These are phyloP conservation scores for Epinephelus lanceolatus DNA, from an alignment of 2,113 vertebrate species.

Conservation along the genomic window DNA sequence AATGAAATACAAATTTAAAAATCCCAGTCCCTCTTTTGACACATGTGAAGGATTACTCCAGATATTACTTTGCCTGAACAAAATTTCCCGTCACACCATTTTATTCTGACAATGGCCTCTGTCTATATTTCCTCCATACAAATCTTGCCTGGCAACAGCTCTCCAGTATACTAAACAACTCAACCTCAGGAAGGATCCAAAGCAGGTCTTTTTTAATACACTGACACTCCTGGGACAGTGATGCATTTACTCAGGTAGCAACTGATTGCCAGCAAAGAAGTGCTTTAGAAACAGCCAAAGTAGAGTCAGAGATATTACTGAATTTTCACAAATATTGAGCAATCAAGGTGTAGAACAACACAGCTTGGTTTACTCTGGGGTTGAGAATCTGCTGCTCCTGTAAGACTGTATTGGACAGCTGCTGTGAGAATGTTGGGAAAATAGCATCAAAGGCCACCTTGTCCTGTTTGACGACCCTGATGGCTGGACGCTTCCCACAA, in stretches of 20 bases:
- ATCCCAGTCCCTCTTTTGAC: background rate
- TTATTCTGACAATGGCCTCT: background rate
- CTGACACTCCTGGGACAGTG: background rate
- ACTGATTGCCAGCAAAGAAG: background rate
- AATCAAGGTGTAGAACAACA: background rate
- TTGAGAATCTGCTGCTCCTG: background rate
- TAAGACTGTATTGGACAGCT: background rate
- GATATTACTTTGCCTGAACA: background rate
- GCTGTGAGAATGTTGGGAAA: background rate
- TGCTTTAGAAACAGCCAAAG: background rate
- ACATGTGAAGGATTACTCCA: background rate
- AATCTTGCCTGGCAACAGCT: background rate
- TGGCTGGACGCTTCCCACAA: conserved; percentile 11
- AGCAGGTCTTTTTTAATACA: background rate
- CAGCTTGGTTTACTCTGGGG: background rate
- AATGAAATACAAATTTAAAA: background rate
- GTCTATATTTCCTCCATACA: background rate
- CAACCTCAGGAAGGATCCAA: background rate
- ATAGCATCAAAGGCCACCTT: accelerated
- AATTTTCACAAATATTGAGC: conserved; percentile 1
- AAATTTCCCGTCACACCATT: background rate
- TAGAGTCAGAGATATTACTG: background rate
- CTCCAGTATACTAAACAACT: background rate
- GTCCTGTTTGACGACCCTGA: background rate
- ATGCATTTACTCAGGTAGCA: background rate